Base-by-base conservation (phyloP, 1,140 invertebrate species). In the Dufourea novaeangliae region DNA sequence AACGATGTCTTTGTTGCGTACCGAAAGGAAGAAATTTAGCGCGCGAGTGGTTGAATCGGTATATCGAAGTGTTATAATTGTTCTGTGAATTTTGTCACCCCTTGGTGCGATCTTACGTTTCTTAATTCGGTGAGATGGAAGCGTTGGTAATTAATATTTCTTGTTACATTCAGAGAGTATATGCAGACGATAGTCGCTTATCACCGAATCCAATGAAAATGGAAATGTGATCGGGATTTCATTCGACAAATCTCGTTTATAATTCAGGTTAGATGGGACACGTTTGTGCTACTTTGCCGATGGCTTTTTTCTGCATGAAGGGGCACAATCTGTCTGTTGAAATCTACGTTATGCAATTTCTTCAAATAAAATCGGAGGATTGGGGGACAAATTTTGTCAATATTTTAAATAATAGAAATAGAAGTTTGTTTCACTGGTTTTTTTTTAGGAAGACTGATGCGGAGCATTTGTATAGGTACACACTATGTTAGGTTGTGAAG, bases 171-270 rank as follows among this genome's bases (percentile, higher is more conserved):
- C 2, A 32, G 0, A 41, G 37, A 37, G 56, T 69, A 57, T 25
- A 29, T 11, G 7, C 3, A 37, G 34, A 37, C 8, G 34, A 37
- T 37, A 37, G 8, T 37, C 3, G 34, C 3, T 37, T 37, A 37
- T 5, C 34, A n/a, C n/a, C n/a, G n/a, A n/a, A n/a, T n/a, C n/a
- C n/a, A 50, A 46, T 46, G 62, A 25, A 46, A 64, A 64, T 46
- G 62, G 41, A 64, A 64, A 64, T 64, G 62, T 29, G 46, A 64
- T 64, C 62, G 39, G 3, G n/a, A 14, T 64, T 64, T 46, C 25
- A 14, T 44, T 46, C 14, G 20, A 32, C 20, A 17, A 64, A 46
- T 29, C 25, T 64, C 29, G 41, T 32, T 64, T 46, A 17, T 29
- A 46, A 64, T 64, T 27, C 62, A 29, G 22, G 3, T 29, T n/a